Percentiles rank a stretch among this genome's conserved stretches.
Evolutionary conservation across 1,140 invertebrate genomes (phyloP).

Genomic region (Holotrichia oblita): DNA sequence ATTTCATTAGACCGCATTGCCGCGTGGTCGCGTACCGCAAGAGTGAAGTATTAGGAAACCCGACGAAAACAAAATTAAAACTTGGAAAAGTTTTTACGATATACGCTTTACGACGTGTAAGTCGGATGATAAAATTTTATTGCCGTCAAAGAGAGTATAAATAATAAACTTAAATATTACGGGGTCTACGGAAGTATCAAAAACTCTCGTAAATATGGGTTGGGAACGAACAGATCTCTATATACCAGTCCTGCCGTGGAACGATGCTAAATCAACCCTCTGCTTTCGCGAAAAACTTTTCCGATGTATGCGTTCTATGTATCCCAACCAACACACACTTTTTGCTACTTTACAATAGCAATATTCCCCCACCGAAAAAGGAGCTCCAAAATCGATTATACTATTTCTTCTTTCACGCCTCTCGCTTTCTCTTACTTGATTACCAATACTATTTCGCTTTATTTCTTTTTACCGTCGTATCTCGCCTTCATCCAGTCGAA

Average conservation of each 20-base stretch:
- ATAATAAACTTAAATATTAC: conserved; percentile 37
- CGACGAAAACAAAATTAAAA: conserved; percentile 24
- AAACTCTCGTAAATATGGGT: conserved; percentile 46
- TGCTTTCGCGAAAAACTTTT: conserved; percentile 39
- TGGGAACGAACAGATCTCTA: conserved; percentile 40
- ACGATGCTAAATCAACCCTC: conserved; percentile 41
- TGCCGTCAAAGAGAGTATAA: conserved; percentile 36
- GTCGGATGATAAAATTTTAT: conserved; percentile 34
- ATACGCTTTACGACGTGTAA: conserved; percentile 33
- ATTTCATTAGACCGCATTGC: conserved; percentile 24
- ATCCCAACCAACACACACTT: conserved; percentile 45
- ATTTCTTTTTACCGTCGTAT: neutral
- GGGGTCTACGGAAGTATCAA: conserved; percentile 44
- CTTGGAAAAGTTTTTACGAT: conserved; percentile 3
- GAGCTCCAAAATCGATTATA: neutral
- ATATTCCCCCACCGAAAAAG: conserved; percentile 39
- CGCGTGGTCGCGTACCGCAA: neutral
- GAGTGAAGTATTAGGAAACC: neutral
- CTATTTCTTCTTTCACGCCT: neutral
- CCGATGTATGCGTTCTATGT: conserved; percentile 37
- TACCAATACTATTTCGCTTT: neutral
- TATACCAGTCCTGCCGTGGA: neutral
- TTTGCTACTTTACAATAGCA: conserved; percentile 48
- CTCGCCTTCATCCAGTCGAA: neutral
- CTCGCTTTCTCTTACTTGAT: neutral